Evolutionary conservation across 2,113 vertebrate genomes (phyloP).

Genomic region (Drymodes brunneopygia): DNA sequence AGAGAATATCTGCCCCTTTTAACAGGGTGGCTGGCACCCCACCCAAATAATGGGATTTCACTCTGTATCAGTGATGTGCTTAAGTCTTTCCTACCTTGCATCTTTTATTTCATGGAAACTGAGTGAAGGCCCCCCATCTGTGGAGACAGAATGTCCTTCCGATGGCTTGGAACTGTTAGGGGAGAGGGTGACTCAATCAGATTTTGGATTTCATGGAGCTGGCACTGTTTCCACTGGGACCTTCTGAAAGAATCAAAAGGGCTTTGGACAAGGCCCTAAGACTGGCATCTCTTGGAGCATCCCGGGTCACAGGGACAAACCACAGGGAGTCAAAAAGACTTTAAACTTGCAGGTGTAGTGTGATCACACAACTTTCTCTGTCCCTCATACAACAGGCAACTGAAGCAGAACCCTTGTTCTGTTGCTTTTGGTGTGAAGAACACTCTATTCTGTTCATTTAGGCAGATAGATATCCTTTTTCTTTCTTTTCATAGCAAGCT

Average conservation of each 20-base stretch:
- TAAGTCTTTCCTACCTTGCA: not conserved
- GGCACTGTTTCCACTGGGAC: not conserved
- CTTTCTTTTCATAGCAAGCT: not conserved
- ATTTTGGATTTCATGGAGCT: not conserved
- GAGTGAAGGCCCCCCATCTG: not conserved
- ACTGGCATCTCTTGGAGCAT: not conserved
- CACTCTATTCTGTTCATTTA: not conserved
- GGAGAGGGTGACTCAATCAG: not conserved
- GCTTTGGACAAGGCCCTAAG: not conserved
- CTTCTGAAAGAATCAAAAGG: not conserved
- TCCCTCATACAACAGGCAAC: not conserved
- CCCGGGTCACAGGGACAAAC: not conserved
- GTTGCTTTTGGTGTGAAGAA: not conserved
- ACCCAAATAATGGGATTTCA: not conserved
- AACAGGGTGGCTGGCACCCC: not conserved
- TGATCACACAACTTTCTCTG: not conserved
- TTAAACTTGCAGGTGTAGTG: not conserved
- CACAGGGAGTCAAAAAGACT: not conserved
- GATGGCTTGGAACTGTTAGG: not conserved
- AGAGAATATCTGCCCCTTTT: not conserved
- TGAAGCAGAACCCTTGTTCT: not conserved
- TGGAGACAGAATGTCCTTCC: not conserved
- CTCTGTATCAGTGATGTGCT: fast-evolving
- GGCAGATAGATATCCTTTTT: not conserved
- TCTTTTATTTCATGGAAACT: not conserved